Evolutionary conservation across 2,113 vertebrate species (phyloP).

Genomic region (Lathamus discolor): DNA sequence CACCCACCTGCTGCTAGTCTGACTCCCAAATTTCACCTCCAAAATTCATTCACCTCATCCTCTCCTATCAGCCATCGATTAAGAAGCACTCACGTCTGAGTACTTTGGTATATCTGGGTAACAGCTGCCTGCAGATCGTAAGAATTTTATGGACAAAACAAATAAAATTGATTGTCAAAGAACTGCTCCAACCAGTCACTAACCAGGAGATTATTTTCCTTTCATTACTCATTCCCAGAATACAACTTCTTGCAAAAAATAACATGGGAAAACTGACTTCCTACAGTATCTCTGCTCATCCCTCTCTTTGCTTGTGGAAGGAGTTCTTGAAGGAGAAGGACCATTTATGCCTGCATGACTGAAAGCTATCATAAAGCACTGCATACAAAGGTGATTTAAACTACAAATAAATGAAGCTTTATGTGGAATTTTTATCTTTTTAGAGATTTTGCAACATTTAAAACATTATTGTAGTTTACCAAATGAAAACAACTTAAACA

Average conservation of each 20-base stretch:
- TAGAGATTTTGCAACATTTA: background rate
- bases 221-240: background rate
- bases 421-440: background rate
- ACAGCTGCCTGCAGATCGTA: background rate
- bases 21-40: background rate
- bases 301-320: background rate
- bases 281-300: background rate
- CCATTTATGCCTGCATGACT: background rate
- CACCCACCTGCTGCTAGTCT: background rate
- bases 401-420: background rate
- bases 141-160: background rate
- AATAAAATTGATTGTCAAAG: background rate
- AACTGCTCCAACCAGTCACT: background rate
- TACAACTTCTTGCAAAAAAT: background rate
- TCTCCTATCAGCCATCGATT: background rate
- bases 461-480: background rate
- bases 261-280: background rate
- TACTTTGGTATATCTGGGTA: background rate
- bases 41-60: background rate
- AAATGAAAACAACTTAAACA: background rate
- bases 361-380: background rate
- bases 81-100: background rate
- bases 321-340: background rate
- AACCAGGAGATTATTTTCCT: background rate
- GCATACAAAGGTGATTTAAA: background rate